Evolutionary conservation across 2,888 invertebrate genomes (phyloP), one percentile per base, ranked within the genome.

Genomic region (Periphyllus acericola): DNA sequence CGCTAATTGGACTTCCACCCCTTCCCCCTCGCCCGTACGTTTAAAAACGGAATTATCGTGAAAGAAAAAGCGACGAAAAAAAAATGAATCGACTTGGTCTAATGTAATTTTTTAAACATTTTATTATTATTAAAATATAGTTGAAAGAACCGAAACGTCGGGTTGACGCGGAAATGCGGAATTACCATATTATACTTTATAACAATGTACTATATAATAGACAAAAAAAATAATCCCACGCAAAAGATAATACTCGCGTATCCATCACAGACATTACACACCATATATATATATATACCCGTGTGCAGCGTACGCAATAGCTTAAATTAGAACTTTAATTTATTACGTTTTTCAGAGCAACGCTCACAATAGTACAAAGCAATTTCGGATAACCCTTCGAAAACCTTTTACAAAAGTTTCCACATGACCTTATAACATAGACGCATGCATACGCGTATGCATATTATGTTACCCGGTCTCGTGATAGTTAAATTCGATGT

Each of bases 271-370:
- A 46, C 76, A n/a, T n/a, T n/a, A n/a, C n/a, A n/a, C n/a, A n/a
- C n/a, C n/a, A n/a, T n/a, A n/a, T n/a, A n/a, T n/a, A n/a, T 74
- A 74, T 25, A 6, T n/a, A 19, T 29, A 40, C 17, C 29, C 21
- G 32, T 78, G 32, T n/a, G 32, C 52, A 25, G 29, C 8, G 32
- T 32, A 32, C 9, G 72, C 46, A 34, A 71, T 17, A 34, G 82
- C 34, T 82, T 52, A 72, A 82, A 82, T 72, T 72, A 82, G 32
- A 72, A 82, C 52, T 72, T 55, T 17, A 82, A 72, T 82, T 72
- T 82, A 82, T 82, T 68, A 81, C 68, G 46, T 46, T 46, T 11
- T 75, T 25, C 2, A 14, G 19, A 29, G 34, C 25, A 46, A 11
- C 25, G 17, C 17, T 19, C 17, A 82, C 72, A 82, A 82, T 72